phyloP scores from a whole-genome alignment of 2,797 vertebrate species.

The Phrynocephalus forsythii region DNA sequence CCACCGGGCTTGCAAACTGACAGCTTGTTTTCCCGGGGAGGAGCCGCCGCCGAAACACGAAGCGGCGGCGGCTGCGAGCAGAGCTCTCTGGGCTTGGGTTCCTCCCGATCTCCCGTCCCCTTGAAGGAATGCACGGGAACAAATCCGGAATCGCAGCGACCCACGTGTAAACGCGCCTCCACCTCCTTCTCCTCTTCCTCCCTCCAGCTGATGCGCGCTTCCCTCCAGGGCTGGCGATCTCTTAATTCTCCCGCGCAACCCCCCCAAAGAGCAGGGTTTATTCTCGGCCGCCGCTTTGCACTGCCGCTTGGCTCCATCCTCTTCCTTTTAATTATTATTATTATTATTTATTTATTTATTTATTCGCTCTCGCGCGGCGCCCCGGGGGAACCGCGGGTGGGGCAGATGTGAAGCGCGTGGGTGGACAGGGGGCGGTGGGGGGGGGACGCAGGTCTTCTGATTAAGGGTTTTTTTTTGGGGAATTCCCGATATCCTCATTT shows the following conservation, averaged over 20 bases:
- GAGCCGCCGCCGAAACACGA: background rate
- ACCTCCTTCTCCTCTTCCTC: background rate
- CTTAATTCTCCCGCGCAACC: background rate
- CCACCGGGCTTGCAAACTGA: background rate
- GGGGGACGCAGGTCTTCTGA: no score
- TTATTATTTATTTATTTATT: background rate
- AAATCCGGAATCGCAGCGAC: background rate
- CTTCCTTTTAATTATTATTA: background rate
- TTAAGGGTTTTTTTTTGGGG: no score
- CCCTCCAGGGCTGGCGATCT: constrained; percentile 18
- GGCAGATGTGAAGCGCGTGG: background rate
- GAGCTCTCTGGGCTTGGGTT: no score
- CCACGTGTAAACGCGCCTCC: background rate
- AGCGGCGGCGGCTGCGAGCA: no score
- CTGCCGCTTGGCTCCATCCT: constrained; percentile 23
- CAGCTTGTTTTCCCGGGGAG: background rate
- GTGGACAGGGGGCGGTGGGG: no score
- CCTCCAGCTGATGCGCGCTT: constrained; percentile 10
- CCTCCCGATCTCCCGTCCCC: background rate
- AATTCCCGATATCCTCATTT: no score
- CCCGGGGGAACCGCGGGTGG: background rate
- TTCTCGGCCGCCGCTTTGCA: constrained; percentile 51
- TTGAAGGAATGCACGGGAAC: no score
- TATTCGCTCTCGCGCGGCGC: no score
- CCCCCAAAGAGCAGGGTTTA: constrained; percentile 38